A percentile compares a stretch with the other conserved stretches of the same genome.
Evolutionary conservation across 2,113 vertebrate genomes (phyloP).

Genomic region (Mesembrinibis cayennensis): DNA sequence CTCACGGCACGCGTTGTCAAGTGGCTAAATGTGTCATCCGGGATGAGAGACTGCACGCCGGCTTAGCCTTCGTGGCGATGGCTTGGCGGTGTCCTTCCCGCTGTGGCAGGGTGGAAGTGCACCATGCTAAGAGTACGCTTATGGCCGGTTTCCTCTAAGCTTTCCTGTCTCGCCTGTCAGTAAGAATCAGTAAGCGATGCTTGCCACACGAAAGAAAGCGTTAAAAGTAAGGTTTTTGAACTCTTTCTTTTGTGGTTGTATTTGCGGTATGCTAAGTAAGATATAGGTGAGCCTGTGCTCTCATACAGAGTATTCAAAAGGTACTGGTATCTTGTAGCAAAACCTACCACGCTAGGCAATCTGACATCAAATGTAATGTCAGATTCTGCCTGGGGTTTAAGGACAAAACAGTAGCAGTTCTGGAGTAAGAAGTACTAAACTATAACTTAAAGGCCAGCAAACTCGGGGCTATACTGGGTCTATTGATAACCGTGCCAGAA

Average conservation of each 20-base stretch:
- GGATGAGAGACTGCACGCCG: accelerated
- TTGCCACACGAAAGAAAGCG: neutral
- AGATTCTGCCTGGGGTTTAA: neutral
- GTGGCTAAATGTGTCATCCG: neutral
- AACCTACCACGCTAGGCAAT: accelerated
- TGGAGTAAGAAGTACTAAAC: neutral
- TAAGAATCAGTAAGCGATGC: neutral
- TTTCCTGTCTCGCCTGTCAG: accelerated
- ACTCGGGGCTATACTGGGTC: accelerated
- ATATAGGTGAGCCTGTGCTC: neutral
- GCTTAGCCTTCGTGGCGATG: neutral
- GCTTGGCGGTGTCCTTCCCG: neutral
- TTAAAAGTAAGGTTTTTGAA: neutral
- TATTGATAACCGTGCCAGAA: neutral
- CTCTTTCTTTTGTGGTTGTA: neutral
- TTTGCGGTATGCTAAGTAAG: neutral
- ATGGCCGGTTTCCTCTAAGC: neutral
- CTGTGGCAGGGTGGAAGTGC: neutral
- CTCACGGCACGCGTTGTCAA: neutral
- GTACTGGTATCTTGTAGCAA: neutral
- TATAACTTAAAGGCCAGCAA: neutral
- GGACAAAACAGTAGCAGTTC: neutral
- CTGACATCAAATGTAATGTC: neutral
- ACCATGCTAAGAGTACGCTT: accelerated
- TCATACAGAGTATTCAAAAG: neutral